A percentile compares a stretch with the other conserved stretches of the same genome.
These are phyloP conservation scores for Leptinotarsa haldemani DNA, from an alignment of 2,888 invertebrate species.

Conservation along the genomic window DNA sequence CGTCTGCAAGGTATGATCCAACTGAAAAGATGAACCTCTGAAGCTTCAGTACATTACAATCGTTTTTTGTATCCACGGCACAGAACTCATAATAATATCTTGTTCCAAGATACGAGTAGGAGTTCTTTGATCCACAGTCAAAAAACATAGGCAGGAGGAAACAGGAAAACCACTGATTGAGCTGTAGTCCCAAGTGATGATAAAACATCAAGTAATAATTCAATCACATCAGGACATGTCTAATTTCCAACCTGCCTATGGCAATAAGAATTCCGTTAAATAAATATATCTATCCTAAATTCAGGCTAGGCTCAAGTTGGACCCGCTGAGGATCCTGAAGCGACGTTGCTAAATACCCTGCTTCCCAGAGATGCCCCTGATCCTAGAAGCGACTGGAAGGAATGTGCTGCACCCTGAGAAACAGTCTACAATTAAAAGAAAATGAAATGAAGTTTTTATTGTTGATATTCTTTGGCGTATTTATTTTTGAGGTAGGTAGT, in stretches of 20 bases:
- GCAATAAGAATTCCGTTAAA: slow-evolving; percentile 25
- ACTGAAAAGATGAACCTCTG: no score
- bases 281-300: slow-evolving; percentile 31
- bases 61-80: no score
- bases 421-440: slow-evolving; percentile 38
- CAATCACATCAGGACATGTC: neutral
- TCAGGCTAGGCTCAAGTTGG: slow-evolving; percentile 25
- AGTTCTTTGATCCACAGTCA: neutral
- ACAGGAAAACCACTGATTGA: neutral
- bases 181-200: no score
- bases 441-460: slow-evolving; percentile 11
- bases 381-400: slow-evolving; percentile 75
- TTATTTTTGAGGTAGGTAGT: no score
- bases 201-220: neutral
- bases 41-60: no score
- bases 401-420: slow-evolving; percentile 78
- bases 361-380: slow-evolving; percentile 70
- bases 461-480: no score
- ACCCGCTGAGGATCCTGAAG: slow-evolving; percentile 46
- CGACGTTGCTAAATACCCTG: slow-evolving; percentile 33
- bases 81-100: no score
- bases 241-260: slow-evolving; percentile 5
- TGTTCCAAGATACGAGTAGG: neutral
- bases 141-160: neutral
- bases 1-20: no score